These are phyloP conservation scores for Torymus tubicola DNA, from an alignment of 2,888 invertebrate genomes.

Conservation along the genomic window DNA sequence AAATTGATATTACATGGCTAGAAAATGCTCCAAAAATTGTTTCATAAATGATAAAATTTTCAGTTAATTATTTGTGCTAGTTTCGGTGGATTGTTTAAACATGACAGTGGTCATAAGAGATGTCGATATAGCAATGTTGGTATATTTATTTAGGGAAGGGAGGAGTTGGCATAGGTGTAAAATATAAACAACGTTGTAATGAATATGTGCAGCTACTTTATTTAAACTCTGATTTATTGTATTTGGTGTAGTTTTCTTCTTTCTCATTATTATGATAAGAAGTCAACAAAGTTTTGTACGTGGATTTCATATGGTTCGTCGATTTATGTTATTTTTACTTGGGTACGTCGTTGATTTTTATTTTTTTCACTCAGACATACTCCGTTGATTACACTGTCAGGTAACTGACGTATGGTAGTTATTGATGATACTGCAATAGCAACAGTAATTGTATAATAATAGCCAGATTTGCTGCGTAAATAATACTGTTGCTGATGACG, in stretches of 20 bases:
- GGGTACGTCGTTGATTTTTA: conserved; percentile 7
- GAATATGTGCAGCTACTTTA: conserved; percentile 51
- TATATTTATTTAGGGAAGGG: no score
- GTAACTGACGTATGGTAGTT: conserved; percentile 4
- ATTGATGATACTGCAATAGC: not conserved
- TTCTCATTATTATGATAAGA: conserved; percentile 13
- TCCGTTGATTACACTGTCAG: conserved; percentile 13
- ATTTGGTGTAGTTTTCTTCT: conserved; percentile 29
- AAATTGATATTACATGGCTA: no score
- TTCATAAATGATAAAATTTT: no score
- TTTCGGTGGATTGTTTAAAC: no score
- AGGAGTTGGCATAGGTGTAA: not conserved
- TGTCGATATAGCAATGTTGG: no score
- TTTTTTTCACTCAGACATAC: conserved; percentile 2
- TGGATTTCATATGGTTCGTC: conserved; percentile 16
- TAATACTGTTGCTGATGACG: conserved; percentile 36
- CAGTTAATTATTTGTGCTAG: no score
- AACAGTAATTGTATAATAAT: conserved; percentile 8
- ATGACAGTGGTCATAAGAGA: no score
- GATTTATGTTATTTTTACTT: not conserved
- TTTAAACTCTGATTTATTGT: conserved; percentile 49
- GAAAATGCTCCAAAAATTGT: no score
- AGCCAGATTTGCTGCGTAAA: not conserved
- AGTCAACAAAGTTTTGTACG: conserved; percentile 33
- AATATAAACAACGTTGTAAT: conserved; percentile 21